Base-by-base conservation (phyloP, 2,113 vertebrate genomes). In the Nothoprocta pentlandii region DNA sequence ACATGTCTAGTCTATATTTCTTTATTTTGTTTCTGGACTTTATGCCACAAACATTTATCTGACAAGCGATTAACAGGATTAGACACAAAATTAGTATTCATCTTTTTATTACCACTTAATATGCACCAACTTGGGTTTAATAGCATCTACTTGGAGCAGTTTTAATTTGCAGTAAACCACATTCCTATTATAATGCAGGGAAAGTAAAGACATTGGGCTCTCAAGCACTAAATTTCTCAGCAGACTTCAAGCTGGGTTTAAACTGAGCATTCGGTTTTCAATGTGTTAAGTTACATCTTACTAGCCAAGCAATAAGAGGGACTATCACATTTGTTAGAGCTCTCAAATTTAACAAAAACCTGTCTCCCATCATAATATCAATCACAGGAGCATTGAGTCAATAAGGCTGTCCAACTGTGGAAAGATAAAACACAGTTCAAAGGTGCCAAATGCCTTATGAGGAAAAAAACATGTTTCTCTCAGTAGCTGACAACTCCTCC, bases 181-280 rank as follows among this genome's bases (percentile, higher is more conserved):
- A 2, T 54, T 46, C 16, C 1, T 8, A 2, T 39, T 16, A 3
- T 1, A 0, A 3, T 13, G 56, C 11, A 1, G 2, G 28, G 44
- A 36, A 44, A 58, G 26, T 22, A 23, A 6, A 4, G 49, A 16
- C 9, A 2, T 4, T 1, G 16, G 59, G 16, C 59, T 68, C 32
- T 34, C 2, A 1, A 68, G 47, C 42, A 5, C 15, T n/a, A 13
- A 23, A 46, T 53, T 42, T 70, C 54, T 47, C 75, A 5, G 20
- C 61, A 77, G 56, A 32, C 71, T 74, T 75, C 63, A 26, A 2
- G 22, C 34, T 7, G 62, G 49, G 47, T n/a, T n/a, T 25, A 30
- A 26, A 28, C 39, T 66, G 28, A 0, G 39, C 22, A 42, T 73
- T 79, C 21, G 44, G 17, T 58, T 56, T 63, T 32, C 19, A 36